Conservation (phyloP, 2,113 vertebrate species). For the Condylura cristata region DNA sequence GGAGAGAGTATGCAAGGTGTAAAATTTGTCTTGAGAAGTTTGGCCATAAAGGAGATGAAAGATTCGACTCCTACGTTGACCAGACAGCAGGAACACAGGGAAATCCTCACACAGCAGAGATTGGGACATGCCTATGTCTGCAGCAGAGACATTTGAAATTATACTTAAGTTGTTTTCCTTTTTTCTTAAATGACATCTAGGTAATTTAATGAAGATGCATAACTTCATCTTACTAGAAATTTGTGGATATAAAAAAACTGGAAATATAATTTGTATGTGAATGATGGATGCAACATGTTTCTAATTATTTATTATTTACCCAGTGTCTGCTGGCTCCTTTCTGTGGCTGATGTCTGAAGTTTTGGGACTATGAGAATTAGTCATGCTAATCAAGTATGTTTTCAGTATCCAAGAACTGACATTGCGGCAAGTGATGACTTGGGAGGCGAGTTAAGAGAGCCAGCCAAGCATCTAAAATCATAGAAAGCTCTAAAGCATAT, state of each 20-base stretch:
- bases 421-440: not conserved
- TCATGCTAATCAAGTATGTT: not conserved
- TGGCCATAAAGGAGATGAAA: not conserved
- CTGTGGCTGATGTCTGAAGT: not conserved
- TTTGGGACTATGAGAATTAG: not conserved
- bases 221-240: constrained; percentile 62
- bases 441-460: not conserved
- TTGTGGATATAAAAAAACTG: constrained; percentile 49
- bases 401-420: not conserved
- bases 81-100: not conserved
- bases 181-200: constrained; percentile 54
- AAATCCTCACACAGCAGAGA: not conserved
- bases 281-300: constrained; percentile 28
- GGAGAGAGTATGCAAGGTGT: not conserved
- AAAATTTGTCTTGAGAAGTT: not conserved
- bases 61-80: not conserved
- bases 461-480: not conserved
- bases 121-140: not conserved
- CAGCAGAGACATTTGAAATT: constrained; percentile 9
- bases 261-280: constrained; percentile 44
- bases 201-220: constrained; percentile 54
- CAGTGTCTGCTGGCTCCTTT: not conserved
- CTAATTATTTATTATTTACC: constrained; percentile 53
- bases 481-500: not conserved
- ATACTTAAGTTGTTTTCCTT: not conserved